Percentiles rank a stretch among this genome's conserved stretches.
These are phyloP conservation scores for Muscicapa striata DNA, from an alignment of 2,797 vertebrate species.

Conservation along the genomic window DNA sequence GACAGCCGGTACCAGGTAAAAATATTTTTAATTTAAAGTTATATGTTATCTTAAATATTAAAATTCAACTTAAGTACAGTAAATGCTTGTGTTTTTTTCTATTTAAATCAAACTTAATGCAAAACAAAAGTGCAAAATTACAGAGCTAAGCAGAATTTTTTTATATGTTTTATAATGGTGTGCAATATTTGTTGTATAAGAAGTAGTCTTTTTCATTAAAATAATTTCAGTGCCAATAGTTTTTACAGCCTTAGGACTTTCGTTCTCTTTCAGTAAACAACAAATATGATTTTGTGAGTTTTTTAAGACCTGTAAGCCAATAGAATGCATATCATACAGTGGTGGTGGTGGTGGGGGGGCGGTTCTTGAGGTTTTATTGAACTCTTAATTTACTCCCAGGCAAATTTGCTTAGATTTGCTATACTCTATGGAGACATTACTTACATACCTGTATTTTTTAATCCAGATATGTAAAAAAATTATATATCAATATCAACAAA, in stretches of 20 bases:
- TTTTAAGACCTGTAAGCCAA: background rate
- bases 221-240: background rate
- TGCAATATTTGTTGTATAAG: background rate
- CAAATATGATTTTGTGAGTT: background rate
- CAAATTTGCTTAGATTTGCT: background rate
- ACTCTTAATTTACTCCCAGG: background rate
- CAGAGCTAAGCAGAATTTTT: background rate
- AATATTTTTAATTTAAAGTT: background rate
- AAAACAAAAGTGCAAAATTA: background rate
- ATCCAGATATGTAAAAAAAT: background rate
- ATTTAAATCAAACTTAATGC: background rate
- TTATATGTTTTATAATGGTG: background rate
- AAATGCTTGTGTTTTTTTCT: background rate
- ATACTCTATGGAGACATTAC: background rate
- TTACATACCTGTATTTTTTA: conserved; percentile 39
- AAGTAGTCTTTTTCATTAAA: background rate
- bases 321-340: background rate
- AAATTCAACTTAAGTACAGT: background rate
- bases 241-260: background rate
- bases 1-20: conserved; percentile 91
- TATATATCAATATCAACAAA: conserved; percentile 20
- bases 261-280: background rate
- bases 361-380: background rate
- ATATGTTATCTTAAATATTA: background rate
- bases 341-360: no score